These are phyloP conservation scores for Diplolepis rosae DNA, from an alignment of 2,888 invertebrate genomes.

Conservation along the genomic window DNA sequence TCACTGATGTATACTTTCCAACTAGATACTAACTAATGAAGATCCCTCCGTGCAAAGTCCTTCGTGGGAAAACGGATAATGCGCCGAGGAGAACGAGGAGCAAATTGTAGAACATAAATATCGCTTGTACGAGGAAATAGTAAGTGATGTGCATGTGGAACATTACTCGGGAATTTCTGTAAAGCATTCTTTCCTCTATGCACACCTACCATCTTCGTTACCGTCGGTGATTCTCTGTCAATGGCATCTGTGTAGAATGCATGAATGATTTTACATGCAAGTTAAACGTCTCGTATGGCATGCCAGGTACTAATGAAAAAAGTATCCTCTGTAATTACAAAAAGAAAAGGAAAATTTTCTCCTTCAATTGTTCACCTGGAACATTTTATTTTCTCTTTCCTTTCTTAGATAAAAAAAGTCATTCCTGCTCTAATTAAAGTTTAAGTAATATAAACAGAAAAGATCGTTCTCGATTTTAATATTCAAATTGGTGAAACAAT, in stretches of 20 bases:
- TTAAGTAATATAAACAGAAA: too few relatives aligned
- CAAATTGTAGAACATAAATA: constrained; percentile 30
- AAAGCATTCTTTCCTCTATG: constrained; percentile 9
- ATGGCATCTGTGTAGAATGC: constrained; percentile 24
- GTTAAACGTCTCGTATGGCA: background rate
- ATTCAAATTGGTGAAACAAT: too few relatives aligned
- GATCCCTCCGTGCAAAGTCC: constrained; percentile 17
- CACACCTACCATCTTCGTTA: constrained; percentile 5
- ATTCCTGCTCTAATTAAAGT: background rate
- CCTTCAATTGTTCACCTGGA: background rate
- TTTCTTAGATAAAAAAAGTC: background rate
- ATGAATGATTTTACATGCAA: constrained; percentile 19
- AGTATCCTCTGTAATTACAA: background rate
- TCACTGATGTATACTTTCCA: background rate
- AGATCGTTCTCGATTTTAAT: too few relatives aligned
- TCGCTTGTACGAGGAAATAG: constrained; percentile 23
- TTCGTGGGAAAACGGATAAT: constrained; percentile 26
- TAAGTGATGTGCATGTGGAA: constrained; percentile 19
- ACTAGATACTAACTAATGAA: constrained; percentile 11
- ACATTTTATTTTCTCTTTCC: background rate
- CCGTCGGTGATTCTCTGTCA: constrained; percentile 26
- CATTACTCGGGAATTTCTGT: constrained; percentile 24
- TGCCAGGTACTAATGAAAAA: background rate
- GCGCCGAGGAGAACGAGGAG: constrained; percentile 1
- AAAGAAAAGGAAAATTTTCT: background rate